Evolutionary conservation across 1,140 invertebrate genomes (phyloP).

Genomic region (Cataglyphis hispanica): DNA sequence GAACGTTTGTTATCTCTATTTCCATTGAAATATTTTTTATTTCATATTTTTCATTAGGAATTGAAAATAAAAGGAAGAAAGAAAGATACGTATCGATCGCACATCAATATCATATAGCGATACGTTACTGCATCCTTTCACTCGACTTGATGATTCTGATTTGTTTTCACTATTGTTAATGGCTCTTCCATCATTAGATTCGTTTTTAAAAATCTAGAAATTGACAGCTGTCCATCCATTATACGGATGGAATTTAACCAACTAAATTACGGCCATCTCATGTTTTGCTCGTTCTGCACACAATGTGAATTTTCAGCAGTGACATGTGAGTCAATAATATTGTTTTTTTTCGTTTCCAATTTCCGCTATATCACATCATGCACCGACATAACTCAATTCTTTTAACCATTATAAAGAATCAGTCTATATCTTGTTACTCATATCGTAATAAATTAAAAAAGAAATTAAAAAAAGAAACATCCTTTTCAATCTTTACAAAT

Average conservation of each 20-base stretch:
- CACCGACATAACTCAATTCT: background rate
- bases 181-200: conserved; percentile 14
- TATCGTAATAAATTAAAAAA: background rate
- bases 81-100: background rate
- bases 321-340: background rate
- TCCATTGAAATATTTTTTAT: too few relatives aligned
- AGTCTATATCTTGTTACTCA: background rate
- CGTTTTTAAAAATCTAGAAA: conserved; percentile 12
- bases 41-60: background rate
- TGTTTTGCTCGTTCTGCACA: conserved; percentile 4
- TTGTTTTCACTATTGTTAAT: conserved; percentile 28
- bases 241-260: background rate
- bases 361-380: background rate
- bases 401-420: background rate
- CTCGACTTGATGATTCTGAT: background rate
- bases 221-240: background rate
- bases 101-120: background rate
- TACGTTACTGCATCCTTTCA: background rate
- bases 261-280: background rate
- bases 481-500: background rate
- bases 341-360: background rate
- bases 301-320: background rate
- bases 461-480: background rate
- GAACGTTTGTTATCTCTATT: too few relatives aligned
- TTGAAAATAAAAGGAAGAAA: background rate